Evolutionary conservation across 2,113 vertebrate species (phyloP).

Genomic region (Poecilia latipinna): DNA sequence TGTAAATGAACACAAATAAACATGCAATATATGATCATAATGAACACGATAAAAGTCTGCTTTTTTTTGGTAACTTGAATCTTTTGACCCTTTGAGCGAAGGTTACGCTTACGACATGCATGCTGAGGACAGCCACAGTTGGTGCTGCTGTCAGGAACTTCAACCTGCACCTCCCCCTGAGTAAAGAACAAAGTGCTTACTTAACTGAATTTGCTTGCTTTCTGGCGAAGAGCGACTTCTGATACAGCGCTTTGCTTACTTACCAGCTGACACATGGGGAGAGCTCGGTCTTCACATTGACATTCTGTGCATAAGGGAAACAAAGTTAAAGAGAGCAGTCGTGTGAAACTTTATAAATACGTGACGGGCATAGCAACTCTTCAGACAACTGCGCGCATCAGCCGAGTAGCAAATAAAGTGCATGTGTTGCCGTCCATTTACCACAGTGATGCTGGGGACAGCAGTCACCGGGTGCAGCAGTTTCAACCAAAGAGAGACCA

Average conservation of each 20-base stretch:
- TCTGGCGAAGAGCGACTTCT: conserved; percentile 27
- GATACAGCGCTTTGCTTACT: conserved; percentile 71
- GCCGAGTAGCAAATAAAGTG: conserved; percentile 11
- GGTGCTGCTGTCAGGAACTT: conserved; percentile 81
- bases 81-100: too few species aligned
- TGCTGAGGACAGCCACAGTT: conserved; percentile 88
- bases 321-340: conserved; percentile 17
- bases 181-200: conserved; percentile 58
- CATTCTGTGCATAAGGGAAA: conserved; percentile 84
- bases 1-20: conserved; percentile 60
- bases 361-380: conserved; percentile 32
- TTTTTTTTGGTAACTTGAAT: background rate
- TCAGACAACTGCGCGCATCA: conserved; percentile 12
- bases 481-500: conserved; percentile 85
- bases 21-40: background rate
- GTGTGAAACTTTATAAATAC: conserved; percentile 24
- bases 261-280: conserved; percentile 88
- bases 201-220: conserved; percentile 36
- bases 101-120: conserved; percentile 83
- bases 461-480: conserved; percentile 82
- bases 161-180: conserved; percentile 89
- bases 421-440: conserved; percentile 67
- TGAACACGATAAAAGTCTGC: background rate
- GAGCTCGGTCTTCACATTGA: conserved; percentile 85
- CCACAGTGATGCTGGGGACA: conserved; percentile 92